Evolutionary conservation across 1,140 invertebrate species (phyloP).

Genomic region (Ceratitis capitata): DNA sequence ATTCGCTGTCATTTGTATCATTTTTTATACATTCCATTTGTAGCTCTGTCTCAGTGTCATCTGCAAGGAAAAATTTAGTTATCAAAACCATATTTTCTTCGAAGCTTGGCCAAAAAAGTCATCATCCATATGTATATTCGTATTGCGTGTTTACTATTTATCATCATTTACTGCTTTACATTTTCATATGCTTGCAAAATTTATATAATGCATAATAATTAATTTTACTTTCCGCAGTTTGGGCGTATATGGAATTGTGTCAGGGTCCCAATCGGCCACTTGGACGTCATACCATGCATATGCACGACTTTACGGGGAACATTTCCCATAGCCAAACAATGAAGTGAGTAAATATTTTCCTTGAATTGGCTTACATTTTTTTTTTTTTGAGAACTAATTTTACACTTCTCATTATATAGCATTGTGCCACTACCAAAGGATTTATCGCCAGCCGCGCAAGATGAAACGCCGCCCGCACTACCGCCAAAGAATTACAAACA

Average conservation of each 20-base stretch:
- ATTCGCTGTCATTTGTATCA: not conserved
- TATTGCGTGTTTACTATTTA: not conserved
- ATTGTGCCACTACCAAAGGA: constrained; percentile 58
- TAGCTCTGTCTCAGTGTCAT: not conserved
- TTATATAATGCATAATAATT: not conserved
- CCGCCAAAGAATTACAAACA: constrained; percentile 74
- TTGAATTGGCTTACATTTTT: too few species aligned
- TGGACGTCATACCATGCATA: constrained; percentile 78
- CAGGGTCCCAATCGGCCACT: constrained; percentile 74
- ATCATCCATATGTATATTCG: too few species aligned
- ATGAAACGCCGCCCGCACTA: constrained; percentile 76
- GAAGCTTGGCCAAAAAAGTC: not conserved
- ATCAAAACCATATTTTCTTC: not conserved
- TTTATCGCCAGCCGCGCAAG: constrained; percentile 51
- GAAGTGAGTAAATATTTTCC: constrained; percentile 55
- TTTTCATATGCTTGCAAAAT: not conserved
- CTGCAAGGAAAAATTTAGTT: not conserved
- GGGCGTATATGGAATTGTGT: constrained; percentile 96
- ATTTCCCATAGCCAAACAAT: constrained; percentile 64
- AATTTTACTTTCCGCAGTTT: constrained; percentile 74
- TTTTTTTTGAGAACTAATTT: too few species aligned
- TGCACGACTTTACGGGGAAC: constrained; percentile 73
- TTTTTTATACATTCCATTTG: not conserved
- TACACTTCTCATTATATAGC: constrained; percentile 40
- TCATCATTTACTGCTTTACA: not conserved